Base-by-base conservation (phyloP, 1,140 invertebrate genomes). In the Drosophila saltans region DNA sequence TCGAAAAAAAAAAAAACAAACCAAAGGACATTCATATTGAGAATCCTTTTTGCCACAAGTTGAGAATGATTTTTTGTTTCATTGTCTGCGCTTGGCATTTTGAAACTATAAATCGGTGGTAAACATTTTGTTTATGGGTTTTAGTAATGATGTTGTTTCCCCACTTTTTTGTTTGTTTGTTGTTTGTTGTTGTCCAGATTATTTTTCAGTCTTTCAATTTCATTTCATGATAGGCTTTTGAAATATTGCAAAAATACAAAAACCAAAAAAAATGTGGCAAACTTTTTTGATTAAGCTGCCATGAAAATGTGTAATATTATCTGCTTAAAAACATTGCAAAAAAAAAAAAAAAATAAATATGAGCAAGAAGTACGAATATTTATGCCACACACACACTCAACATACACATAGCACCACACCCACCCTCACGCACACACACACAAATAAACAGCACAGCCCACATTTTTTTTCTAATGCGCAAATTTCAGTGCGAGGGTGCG, bases 401-500 rank as follows among this genome's bases (percentile, higher is more conserved):
- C n/a, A n/a, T n/a, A n/a, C n/a, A 52, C 45, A 48, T 3, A 40
- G 2, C 39, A 66, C 56, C 69, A 69, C 60, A 67, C 28, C 45
- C 21, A 48, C 16, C 45, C 45, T n/a, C 36, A 56, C 55, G n/a
- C 21, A 68, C 21, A 63, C 21, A 69, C 36, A 56, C 55, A 26
- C 69, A 68, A 60, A 68, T 41, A 33, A 40, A 39, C 43, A 61
- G 40, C 10, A 73, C 69, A 72, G 56, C 66, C 76, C 83, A 83
- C 83, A 86, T 82, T 88, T 86, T 80, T 41, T 86, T 86, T 88
- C 80, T 82, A 86, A 83, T 86, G 83, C 73, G 84, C 78, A 69
- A 85, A 81, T 75, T 74, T 75, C 43, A 56, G 43, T 70, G 66
- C 64, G 78, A 81, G 82, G 75, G 75, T 77, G 77, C 60, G 63